These are phyloP conservation scores for Donacobius atricapilla DNA, from an alignment of 2,113 vertebrate species.

Conservation along the genomic window DNA sequence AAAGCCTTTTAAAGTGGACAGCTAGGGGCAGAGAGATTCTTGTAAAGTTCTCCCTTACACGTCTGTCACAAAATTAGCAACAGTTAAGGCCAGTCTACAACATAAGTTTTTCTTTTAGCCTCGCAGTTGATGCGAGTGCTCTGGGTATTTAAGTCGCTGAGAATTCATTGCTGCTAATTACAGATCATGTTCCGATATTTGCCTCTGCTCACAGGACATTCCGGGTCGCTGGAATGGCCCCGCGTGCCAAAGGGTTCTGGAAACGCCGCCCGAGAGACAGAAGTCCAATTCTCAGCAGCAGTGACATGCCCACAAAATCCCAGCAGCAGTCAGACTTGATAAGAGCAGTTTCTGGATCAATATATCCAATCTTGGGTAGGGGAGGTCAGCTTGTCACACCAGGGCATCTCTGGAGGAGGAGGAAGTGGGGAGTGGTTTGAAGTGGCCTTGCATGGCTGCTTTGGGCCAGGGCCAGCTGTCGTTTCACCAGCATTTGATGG, in stretches of 20 bases:
- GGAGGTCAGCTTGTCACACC: slow-evolving; percentile 64
- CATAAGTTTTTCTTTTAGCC: background rate
- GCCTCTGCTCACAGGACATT: slow-evolving; percentile 31
- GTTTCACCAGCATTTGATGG: background rate
- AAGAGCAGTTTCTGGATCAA: slow-evolving; percentile 70
- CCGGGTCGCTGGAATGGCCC: slow-evolving; percentile 41
- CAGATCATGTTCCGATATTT: slow-evolving; percentile 38
- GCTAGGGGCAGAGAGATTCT: background rate
- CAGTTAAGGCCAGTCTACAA: background rate
- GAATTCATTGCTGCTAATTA: slow-evolving; percentile 40
- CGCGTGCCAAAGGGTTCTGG: slow-evolving; percentile 33
- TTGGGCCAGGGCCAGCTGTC: background rate
- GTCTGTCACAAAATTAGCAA: background rate
- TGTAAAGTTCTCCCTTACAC: background rate
- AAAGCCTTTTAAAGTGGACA: background rate
- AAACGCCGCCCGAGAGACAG: background rate
- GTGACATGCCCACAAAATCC: slow-evolving; percentile 40
- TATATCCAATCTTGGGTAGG: slow-evolving; percentile 69
- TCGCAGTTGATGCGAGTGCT: background rate
- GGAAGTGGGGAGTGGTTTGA: slow-evolving; percentile 27
- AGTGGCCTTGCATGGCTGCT: background rate
- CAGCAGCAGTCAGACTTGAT: slow-evolving; percentile 36
- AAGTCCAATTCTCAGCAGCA: slow-evolving; percentile 43
- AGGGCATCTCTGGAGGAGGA: slow-evolving; percentile 61
- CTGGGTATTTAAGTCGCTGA: slow-evolving; percentile 30